Evolutionary conservation across 2,797 vertebrate genomes (phyloP).

Genomic region (Coregonus ussuriensis): DNA sequence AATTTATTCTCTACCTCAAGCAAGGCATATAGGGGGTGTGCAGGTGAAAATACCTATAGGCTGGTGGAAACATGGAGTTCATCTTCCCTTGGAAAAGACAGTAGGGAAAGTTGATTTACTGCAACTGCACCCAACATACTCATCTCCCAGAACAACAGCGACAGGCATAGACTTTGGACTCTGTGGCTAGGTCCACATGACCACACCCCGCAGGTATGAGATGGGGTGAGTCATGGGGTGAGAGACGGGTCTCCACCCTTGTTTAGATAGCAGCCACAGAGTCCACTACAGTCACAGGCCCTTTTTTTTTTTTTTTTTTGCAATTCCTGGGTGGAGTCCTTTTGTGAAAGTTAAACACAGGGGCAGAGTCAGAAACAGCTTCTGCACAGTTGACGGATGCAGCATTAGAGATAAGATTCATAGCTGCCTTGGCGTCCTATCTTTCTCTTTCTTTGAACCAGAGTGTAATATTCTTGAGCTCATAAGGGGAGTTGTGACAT

Average conservation of each 20-base stretch:
- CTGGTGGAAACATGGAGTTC: neutral
- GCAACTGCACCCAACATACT: conserved; percentile 23
- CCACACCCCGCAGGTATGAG: conserved; percentile 23
- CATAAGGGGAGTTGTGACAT: neutral
- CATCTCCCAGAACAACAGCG: conserved; percentile 50
- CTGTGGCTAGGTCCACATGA: conserved; percentile 28
- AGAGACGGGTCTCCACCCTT: conserved; percentile 59
- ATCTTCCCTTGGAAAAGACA: neutral
- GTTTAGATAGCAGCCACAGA: conserved; percentile 59
- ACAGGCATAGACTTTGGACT: conserved; percentile 66
- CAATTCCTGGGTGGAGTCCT: conserved; percentile 2
- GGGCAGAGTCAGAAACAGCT: conserved; percentile 1
- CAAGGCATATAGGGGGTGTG: neutral
- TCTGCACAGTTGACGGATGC: conserved; percentile 24
- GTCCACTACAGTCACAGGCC: neutral
- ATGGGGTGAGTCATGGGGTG: conserved; percentile 33
- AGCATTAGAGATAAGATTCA: conserved; percentile 40
- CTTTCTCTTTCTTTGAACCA: neutral
- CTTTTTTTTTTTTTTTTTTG: conserved; percentile 13
- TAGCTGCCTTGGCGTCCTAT: neutral
- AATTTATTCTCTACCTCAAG: neutral
- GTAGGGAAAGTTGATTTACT: conserved; percentile 21
- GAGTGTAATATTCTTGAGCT: conserved; percentile 3
- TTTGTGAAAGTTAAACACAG: neutral
- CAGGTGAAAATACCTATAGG: conserved; percentile 8